phyloP scores from a whole-genome alignment of 2,113 vertebrate genomes.

The Hymenochirus boettgeri region DNA sequence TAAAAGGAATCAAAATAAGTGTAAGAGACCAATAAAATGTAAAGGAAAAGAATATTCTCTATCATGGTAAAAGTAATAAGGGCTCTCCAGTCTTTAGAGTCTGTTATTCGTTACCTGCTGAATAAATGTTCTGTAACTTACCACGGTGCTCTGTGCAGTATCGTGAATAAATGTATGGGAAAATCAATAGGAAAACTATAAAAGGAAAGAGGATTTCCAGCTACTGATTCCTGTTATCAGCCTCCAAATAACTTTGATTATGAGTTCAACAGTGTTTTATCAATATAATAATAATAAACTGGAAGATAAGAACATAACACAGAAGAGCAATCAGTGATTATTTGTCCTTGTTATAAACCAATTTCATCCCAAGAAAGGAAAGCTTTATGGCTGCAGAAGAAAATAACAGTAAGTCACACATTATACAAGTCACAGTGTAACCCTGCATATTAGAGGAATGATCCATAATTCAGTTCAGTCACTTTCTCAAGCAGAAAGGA shows the following conservation, averaged over 20 bases:
- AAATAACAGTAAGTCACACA: conserved; percentile 23
- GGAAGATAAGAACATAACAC: conserved; percentile 15
- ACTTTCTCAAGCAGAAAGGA: conserved; percentile 33
- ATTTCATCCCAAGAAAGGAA: conserved; percentile 21
- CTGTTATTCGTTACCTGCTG: conserved; percentile 26
- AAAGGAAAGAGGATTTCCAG: conserved; percentile 13
- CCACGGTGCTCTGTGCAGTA: neutral
- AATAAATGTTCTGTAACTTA: conserved; percentile 13
- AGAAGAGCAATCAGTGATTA: conserved; percentile 35
- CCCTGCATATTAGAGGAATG: conserved; percentile 22
- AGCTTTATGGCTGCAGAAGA: conserved; percentile 10
- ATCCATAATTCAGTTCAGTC: conserved; percentile 38
- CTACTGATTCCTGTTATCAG: conserved; percentile 9
- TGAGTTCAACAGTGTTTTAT: conserved; percentile 32
- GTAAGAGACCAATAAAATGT: too few species aligned
- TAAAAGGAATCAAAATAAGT: too few species aligned
- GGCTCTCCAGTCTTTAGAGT: too few species aligned
- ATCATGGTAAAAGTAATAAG: too few species aligned
- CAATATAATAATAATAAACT: conserved; percentile 34
- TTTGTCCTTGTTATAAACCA: conserved; percentile 30
- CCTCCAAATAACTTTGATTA: conserved; percentile 22
- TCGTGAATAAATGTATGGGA: neutral
- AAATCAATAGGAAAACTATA: conserved; percentile 30
- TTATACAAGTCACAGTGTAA: conserved; percentile 22
- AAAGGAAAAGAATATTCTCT: too few species aligned